Evolutionary conservation across 2,113 vertebrate species (phyloP), one percentile per base, ranked within the genome.

Genomic region (Ceratotherium simum): DNA sequence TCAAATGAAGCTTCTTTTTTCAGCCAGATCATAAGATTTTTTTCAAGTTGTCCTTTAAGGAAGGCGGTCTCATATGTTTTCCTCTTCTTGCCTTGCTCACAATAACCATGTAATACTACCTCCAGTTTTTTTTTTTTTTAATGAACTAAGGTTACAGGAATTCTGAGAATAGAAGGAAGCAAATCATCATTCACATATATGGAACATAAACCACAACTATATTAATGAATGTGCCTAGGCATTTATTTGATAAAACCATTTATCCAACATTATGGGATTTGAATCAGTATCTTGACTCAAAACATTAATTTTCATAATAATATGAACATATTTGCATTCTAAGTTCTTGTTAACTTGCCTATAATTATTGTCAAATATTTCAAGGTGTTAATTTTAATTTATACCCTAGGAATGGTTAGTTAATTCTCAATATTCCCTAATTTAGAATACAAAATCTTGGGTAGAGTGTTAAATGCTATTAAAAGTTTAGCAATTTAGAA

Each of bases 281-380:
- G 65, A 91, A 80, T 60, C 75, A 46, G 14, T 75, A 62, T 94
- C 46, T 89, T 90, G 36, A 86, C 39, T 36, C 13, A 36, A 90
- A 76, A 33, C 31, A 81, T 64, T 96, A 69, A 48, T 64, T 92
- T 94, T 69, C 46, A 86, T 54, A 54, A 46, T 86, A 83, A 79
- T 82, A 8, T 93, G 60, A 90, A 73, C n/a, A 54, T 92, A 70
- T 48, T 94, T 90, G 70, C 23, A 80, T 85, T 89, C 39, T 90
- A 92, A 58, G 70, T 92, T 84, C 80, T 89, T 96, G 31, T 16
- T 80, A 89, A 84, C 48, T 91, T 95, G 62, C 20, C 6, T 58
- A 8, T 36, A 92, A 85, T 70, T 82, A 85, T 89, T 95, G 51
- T 93, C 46, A 75, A 92, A 42, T 90, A 76, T 92, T 62, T 90